phyloP scores from a whole-genome alignment of 2,797 vertebrate species.

The Mormyrus hasselquistii region DNA sequence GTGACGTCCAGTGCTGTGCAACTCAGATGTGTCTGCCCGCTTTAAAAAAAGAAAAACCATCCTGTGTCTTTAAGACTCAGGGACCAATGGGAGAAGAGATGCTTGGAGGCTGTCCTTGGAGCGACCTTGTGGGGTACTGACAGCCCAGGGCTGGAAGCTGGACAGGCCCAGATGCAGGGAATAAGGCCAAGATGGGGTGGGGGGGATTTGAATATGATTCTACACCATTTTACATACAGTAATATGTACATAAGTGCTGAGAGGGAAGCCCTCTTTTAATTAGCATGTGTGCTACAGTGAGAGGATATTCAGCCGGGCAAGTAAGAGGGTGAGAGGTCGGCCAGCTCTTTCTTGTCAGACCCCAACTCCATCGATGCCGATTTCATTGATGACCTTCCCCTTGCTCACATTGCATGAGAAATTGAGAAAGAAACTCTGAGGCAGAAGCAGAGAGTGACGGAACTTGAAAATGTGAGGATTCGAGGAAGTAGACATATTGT shows the following conservation, averaged over 20 bases:
- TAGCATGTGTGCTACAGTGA: slow-evolving; percentile 21
- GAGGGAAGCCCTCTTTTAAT: not conserved
- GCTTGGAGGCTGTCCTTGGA: slow-evolving; percentile 65
- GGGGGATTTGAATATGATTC: not conserved
- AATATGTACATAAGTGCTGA: not conserved
- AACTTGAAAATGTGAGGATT: slow-evolving; percentile 30
- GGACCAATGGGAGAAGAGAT: slow-evolving; percentile 59
- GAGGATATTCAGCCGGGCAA: slow-evolving; percentile 42
- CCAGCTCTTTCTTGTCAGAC: slow-evolving; percentile 38
- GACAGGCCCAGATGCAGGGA: not conserved
- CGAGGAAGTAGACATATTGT: not conserved
- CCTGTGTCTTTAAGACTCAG: slow-evolving; percentile 65
- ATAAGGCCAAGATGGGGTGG: not conserved
- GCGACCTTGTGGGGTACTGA: slow-evolving; percentile 62
- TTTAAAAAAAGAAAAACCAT: slow-evolving; percentile 24
- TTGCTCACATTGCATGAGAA: slow-evolving; percentile 45
- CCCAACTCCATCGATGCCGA: slow-evolving; percentile 49
- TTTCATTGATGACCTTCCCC: slow-evolving; percentile 54
- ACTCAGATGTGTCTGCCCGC: not conserved
- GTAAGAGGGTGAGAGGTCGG: slow-evolving; percentile 60
- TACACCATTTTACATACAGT: too few species aligned
- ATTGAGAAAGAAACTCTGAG: slow-evolving; percentile 51
- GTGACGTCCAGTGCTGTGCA: not conserved
- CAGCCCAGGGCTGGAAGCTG: slow-evolving; percentile 34
- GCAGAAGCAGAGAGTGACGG: slow-evolving; percentile 46